Base-by-base conservation (phyloP, 2,888 invertebrate species). In the Cerastoderma edule region DNA sequence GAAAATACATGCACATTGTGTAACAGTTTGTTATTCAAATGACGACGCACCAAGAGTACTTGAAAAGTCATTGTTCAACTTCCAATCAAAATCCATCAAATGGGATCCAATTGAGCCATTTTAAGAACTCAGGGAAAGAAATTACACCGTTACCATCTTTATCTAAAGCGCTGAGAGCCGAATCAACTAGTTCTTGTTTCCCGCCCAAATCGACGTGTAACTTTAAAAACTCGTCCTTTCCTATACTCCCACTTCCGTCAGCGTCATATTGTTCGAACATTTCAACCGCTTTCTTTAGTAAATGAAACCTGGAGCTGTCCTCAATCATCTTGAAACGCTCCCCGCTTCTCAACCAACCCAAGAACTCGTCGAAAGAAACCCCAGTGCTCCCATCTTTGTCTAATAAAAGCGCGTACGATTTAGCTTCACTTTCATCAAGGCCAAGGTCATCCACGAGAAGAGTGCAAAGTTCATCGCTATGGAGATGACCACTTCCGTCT, bases 21-120 rank as follows among this genome's bases (percentile, higher is more conserved):
- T n/a, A n/a, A n/a, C n/a, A n/a, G n/a, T n/a, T n/a, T n/a, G n/a
- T n/a, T n/a, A n/a, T n/a, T n/a, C n/a, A n/a, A n/a, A n/a, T n/a
- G n/a, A n/a, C n/a, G n/a, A n/a, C n/a, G n/a, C n/a, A n/a, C n/a
- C n/a, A n/a, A n/a, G n/a, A n/a, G n/a, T n/a, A n/a, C n/a, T n/a
- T n/a, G n/a, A n/a, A n/a, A n/a, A n/a, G n/a, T n/a, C n/a, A n/a
- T n/a, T n/a, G n/a, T n/a, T n/a, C n/a, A n/a, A n/a, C n/a, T n/a
- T n/a, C n/a, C n/a, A n/a, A 16, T 66, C 66, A 66, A 50, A 66
- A 66, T 8, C 35, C 48, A 22, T 66, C 66, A 50, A 66, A 50
- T 22, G 66, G 66, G n/a, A 71, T 24, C 72, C 72, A 72, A 24
- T 72, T 72, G 8, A 72, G 53, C 72, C 72, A 72, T 46, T 72